These are phyloP conservation scores for Drosophila nigricruria DNA, from an alignment of 2,888 invertebrate species.

Conservation along the genomic window DNA sequence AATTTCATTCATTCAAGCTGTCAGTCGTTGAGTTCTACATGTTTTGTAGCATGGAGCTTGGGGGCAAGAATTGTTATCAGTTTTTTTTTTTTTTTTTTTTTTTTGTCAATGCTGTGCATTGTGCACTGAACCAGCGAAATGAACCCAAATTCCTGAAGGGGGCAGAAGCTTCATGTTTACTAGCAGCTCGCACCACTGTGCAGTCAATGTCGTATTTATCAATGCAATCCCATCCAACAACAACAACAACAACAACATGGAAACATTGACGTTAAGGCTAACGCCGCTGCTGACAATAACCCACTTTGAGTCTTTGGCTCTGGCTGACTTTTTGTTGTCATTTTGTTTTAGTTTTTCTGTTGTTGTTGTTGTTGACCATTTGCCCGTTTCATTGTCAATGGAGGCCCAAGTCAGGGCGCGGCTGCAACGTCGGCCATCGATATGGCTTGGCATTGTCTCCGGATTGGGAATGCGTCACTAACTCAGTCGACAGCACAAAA, in stretches of 20 bases:
- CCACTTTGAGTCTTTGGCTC: constrained; percentile 43
- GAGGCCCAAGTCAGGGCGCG: constrained; percentile 28
- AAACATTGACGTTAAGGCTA: constrained; percentile 12
- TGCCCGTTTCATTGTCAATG: constrained; percentile 55
- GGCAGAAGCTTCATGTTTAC: constrained; percentile 21
- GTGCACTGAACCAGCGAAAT: constrained; percentile 1
- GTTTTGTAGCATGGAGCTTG: constrained; percentile 18
- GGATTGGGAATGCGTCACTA: constrained; percentile 45
- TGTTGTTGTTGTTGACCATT: constrained; percentile 40
- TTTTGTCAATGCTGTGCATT: constrained; percentile 34
- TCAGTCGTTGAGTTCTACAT: constrained; percentile 5
- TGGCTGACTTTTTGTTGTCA: constrained; percentile 6
- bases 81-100: not conserved
- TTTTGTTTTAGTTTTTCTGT: not conserved
- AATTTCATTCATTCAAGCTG: constrained; percentile 51
- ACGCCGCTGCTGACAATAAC: constrained; percentile 60
- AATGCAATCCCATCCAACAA: constrained; percentile 23
- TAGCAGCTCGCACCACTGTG: constrained; percentile 16
- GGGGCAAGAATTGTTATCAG: constrained; percentile 27
- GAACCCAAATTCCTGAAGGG: constrained; percentile 24
- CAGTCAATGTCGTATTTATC: constrained; percentile 42
- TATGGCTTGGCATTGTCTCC: constrained; percentile 50
- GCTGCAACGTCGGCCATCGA: constrained; percentile 49
- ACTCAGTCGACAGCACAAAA: not conserved
- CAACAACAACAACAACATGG: constrained; percentile 2